Evolutionary conservation across 2,113 vertebrate species (phyloP), one percentile per base, ranked within the genome.

Genomic region (Poecilia latipinna): DNA sequence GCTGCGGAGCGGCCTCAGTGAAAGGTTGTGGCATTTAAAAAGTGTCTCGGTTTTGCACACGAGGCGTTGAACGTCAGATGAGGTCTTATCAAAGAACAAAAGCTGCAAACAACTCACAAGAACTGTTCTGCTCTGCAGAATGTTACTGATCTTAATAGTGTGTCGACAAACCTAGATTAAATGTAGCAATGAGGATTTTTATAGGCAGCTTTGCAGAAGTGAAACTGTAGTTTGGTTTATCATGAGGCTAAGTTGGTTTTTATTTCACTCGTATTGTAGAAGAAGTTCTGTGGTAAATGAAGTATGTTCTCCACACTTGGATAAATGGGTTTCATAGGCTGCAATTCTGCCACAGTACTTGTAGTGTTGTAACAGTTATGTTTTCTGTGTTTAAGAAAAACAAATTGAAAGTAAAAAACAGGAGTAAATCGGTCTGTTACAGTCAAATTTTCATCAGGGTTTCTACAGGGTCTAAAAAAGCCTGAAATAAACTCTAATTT

Each of bases 1-100:
- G 69, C 42, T 1, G 42, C 64, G 26, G 3, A 69, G 28, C 54
- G 61, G 35, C 57, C 72, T 72, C 24, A 29, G 32, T 29, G 0
- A 83, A 82, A 77, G 81, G 80, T 75, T 80, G 8, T 64, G 61
- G 64, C 82, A 80, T 82, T 79, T 73, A 11, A 44, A 68, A 72
- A 70, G 54, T 4, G 11, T 62, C 61, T 35, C 33, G 4, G 65
- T 65, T 54, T 3, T 17, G 37, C 42, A 62, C 11, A 4, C 3
- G 61, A 76, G 44, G 28, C 32, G 31, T 68, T 32, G 19, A 28
- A 65, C 48, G 7, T 51, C 28, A 22, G 29, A 24, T 48, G 12
- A 44, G 33, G 35, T 63, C 29, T 77, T 65, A 65, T 61, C 26
- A 42, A 54, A 64, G 51, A 71, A 37, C 57, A 48, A 61, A 83